Evolutionary conservation across 2,113 vertebrate species (phyloP), one percentile per base, ranked within the genome.

Genomic region (Candoia aspera): DNA sequence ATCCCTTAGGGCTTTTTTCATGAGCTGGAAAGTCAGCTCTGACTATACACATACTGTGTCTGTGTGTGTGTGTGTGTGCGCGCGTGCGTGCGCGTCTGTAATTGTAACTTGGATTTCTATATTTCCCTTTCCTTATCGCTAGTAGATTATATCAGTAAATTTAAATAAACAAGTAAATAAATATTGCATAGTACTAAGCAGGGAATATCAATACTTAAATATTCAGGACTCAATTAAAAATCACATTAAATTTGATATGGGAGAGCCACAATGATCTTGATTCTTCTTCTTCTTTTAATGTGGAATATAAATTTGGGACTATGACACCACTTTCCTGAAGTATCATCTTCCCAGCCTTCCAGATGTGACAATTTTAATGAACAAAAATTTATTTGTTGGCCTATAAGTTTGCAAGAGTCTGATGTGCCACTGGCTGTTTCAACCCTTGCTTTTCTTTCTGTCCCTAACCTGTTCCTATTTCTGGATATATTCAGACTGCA

Each of bases 1-100:
- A 59, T 94, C 93, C 90, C 73, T 62, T 59, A 91, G 94, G 90
- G 84, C 90, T 92, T 94, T 91, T 73, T 60, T 60, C 46, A 88
- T 90, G 58, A 84, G 58, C 0, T 0, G 0, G 8, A 0, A 0
- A 46, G 88, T 92, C 85, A n/a, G 93, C 88, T 88, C 53, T 92
- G 53, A 90, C 60, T 93, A 88, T 58, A 89, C 3, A 64, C 64
- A 89, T 29, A 89, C 3, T 60, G 24, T 84, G 1, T 58, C 46
- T 73, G 21, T 23, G 49, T 53, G 88, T 6, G n/a, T 60, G 1
- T 42, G 49, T 37, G 33, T 42, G 42, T 42, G 42, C 3, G 42
- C 3, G 42, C 3, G 42, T 42, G 42, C 3, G 42, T 42, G 42
- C 3, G 42, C 3, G 42, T 83, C 33, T 83, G 17, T 24, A 83